Percentiles rank a stretch among this genome's conserved stretches.
Evolutionary conservation across 2,113 vertebrate genomes (phyloP).

Genomic region (Sula dactylatra): DNA sequence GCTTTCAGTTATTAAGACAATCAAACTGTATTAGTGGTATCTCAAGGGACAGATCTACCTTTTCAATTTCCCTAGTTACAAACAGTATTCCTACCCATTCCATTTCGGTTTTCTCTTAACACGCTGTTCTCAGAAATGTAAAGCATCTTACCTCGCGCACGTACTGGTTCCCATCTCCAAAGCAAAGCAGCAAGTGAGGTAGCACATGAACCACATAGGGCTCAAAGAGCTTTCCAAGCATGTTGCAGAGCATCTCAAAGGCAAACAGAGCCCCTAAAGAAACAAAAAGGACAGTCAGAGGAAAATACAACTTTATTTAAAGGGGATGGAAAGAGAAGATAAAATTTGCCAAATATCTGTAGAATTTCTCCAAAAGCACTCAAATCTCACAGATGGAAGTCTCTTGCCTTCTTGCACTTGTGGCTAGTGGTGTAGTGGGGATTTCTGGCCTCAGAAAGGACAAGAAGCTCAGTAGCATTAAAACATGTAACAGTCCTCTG

Average conservation of each 20-base stretch:
- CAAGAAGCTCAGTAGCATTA: not conserved
- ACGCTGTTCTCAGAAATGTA: not conserved
- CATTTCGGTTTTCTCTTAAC: not conserved
- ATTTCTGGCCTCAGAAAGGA: not conserved
- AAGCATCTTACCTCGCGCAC: constrained; percentile 91
- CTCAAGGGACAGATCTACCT: not conserved
- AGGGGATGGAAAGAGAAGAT: not conserved
- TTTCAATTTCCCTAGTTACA: not conserved
- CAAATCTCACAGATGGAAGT: not conserved
- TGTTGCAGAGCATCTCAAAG: constrained; percentile 98
- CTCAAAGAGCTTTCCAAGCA: constrained; percentile 98
- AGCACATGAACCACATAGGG: constrained; percentile 96
- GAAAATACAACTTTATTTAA: not conserved
- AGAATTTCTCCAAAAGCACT: not conserved
- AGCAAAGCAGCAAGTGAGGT: constrained; percentile 94
- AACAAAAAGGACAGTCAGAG: not conserved
- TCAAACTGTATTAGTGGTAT: not conserved
- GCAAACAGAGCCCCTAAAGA: constrained; percentile 90
- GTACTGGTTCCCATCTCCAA: constrained; percentile 97
- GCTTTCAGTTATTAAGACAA: not conserved
- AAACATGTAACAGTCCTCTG: not conserved
- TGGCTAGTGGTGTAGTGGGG: not conserved
- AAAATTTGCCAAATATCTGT: not conserved
- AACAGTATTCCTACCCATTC: not conserved
- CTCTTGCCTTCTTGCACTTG: not conserved